These are phyloP conservation scores for Mizuhopecten yessoensis DNA, from an alignment of 1,140 invertebrate genomes.

Conservation along the genomic window DNA sequence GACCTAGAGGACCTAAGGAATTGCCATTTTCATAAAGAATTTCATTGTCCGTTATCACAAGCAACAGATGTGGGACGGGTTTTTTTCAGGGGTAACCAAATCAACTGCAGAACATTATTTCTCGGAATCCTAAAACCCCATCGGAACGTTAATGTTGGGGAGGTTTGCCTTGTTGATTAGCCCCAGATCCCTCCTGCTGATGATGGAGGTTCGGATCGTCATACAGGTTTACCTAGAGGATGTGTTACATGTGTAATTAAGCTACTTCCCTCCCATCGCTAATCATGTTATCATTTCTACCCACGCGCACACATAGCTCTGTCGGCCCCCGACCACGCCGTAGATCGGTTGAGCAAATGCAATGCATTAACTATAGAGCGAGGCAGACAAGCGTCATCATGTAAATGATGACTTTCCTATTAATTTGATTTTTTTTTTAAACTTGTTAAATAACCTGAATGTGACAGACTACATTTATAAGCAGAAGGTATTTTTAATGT, in stretches of 20 bases:
- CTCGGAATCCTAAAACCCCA: not conserved
- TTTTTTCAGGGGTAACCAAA: not conserved
- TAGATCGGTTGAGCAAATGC: slow-evolving; percentile 1
- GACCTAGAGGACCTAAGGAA: not conserved
- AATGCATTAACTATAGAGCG: not conserved
- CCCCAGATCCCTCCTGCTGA: not conserved
- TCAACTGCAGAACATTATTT: not conserved
- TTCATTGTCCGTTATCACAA: not conserved
- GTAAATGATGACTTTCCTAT: not conserved
- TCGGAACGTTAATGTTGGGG: not conserved
- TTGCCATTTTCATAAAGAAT: not conserved
- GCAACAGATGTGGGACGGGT: not conserved
- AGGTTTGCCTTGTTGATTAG: not conserved
- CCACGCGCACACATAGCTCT: not conserved
- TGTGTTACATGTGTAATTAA: slow-evolving; percentile 34
- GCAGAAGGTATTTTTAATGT: too few species aligned
- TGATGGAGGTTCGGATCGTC: not conserved
- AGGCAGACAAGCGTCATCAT: not conserved
- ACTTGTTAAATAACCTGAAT: not conserved
- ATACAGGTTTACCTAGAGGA: not conserved
- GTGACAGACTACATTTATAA: too few species aligned
- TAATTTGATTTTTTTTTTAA: not conserved
- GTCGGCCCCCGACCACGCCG: not conserved
- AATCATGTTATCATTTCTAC: slow-evolving; percentile 39
- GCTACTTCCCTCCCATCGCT: not conserved